phyloP scores from a whole-genome alignment of 1,140 invertebrate species.

The Choristoneura fumiferana region DNA sequence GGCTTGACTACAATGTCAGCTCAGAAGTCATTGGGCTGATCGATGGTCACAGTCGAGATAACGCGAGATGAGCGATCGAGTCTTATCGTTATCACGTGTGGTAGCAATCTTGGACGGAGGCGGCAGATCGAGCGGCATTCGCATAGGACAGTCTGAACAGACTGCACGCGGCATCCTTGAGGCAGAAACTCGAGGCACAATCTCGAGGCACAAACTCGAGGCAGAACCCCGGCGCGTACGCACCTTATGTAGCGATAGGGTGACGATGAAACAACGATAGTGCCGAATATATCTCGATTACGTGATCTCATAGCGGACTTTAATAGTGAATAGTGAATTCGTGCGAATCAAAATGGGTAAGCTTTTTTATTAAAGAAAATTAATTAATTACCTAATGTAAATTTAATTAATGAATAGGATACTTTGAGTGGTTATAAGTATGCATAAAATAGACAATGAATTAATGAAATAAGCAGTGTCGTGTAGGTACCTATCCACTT shows the following conservation, averaged over 20 bases:
- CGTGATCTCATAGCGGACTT: slow-evolving; percentile 54
- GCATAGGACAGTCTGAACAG: slow-evolving; percentile 64
- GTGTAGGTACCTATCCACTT: too few relatives aligned
- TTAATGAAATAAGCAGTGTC: too few relatives aligned
- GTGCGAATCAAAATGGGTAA: slow-evolving; percentile 59
- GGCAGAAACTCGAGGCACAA: slow-evolving; percentile 32
- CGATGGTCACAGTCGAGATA: slow-evolving; percentile 70
- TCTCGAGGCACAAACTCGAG: slow-evolving; percentile 26
- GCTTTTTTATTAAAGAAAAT: slow-evolving; percentile 24
- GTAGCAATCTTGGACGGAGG: slow-evolving; percentile 60
- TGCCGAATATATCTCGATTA: slow-evolving; percentile 40
- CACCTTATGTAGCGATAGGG: slow-evolving; percentile 41
- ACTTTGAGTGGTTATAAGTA: too few relatives aligned
- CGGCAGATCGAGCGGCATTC: slow-evolving; percentile 58
- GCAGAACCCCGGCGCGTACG: slow-evolving; percentile 45
- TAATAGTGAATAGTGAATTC: slow-evolving; percentile 62
- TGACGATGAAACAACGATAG: slow-evolving; percentile 64
- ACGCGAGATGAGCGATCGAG: slow-evolving; percentile 69
- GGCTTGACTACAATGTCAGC: neutral
- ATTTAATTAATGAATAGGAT: neutral
- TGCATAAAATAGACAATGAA: too few relatives aligned
- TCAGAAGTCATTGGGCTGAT: slow-evolving; percentile 38
- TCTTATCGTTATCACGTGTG: slow-evolving; percentile 66
- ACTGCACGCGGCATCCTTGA: slow-evolving; percentile 67
- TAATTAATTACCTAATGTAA: neutral